Evolutionary conservation across 2,113 vertebrate genomes (phyloP).

Genomic region (Centrocercus urophasianus): DNA sequence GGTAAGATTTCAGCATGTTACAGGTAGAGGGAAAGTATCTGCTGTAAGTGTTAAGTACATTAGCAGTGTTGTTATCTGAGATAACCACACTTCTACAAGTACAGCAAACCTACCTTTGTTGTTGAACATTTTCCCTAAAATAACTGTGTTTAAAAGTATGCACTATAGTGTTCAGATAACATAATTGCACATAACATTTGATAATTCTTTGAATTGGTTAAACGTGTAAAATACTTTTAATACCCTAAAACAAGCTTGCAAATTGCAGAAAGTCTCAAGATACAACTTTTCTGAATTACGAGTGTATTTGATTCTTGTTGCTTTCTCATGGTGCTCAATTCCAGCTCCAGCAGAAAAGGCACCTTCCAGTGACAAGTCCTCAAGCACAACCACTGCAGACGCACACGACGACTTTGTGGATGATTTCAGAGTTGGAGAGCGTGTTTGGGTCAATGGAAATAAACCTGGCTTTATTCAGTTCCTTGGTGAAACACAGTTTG

Average conservation of each 20-base stretch:
- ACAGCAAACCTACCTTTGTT: not conserved
- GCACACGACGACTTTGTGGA: constrained; percentile 84
- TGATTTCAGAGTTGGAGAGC: constrained; percentile 90
- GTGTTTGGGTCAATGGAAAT: constrained; percentile 98
- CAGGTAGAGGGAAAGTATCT: not conserved
- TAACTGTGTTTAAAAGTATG: not conserved
- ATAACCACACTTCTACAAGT: not conserved
- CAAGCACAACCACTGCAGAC: constrained; percentile 68
- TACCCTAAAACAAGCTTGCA: not conserved
- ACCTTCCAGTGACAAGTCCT: constrained; percentile 75
- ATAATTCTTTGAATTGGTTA: not conserved
- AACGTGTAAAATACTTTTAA: not conserved
- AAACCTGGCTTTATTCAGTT: constrained; percentile 95
- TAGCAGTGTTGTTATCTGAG: not conserved
- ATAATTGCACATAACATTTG: not conserved
- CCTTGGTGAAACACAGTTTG: constrained; percentile 96
- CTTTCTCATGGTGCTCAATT: not conserved
- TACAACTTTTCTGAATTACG: not conserved
- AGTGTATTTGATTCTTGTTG: not conserved
- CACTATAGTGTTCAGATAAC: not conserved
- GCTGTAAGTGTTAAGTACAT: not conserved
- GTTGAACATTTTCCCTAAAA: not conserved
- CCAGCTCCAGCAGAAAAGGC: constrained; percentile 79
- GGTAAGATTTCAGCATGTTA: not conserved
- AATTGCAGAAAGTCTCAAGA: not conserved